These are phyloP conservation scores for Neodiprion fabricii DNA, from an alignment of 1,140 invertebrate species.

Conservation along the genomic window DNA sequence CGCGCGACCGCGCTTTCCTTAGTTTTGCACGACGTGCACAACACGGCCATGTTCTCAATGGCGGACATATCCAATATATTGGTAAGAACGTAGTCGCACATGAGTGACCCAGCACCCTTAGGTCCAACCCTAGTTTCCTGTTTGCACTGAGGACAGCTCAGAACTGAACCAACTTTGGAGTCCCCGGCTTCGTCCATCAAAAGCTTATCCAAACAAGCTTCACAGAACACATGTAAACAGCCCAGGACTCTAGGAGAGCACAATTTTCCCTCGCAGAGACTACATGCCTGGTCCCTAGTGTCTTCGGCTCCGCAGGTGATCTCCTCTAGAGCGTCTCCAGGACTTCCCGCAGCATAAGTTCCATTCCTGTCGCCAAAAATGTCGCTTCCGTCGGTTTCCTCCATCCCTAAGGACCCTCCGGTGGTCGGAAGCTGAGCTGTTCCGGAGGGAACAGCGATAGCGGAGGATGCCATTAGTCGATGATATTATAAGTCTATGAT, in stretches of 20 bases:
- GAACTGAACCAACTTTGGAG: conserved; percentile 61
- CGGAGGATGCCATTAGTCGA: conserved; percentile 37
- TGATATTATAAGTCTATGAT: conserved; percentile 29
- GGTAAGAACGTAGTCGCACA: conserved; percentile 82
- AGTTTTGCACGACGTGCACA: conserved; percentile 88
- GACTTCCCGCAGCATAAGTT: conserved; percentile 22
- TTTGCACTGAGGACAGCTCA: conserved; percentile 81
- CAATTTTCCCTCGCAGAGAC: conserved; percentile 71
- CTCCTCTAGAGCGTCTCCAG: conserved; percentile 46
- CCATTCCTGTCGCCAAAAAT: conserved; percentile 28
- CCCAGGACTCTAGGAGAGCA: conserved; percentile 83
- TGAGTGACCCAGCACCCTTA: conserved; percentile 77
- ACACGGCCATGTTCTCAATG: conserved; percentile 76
- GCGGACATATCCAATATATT: conserved; percentile 86
- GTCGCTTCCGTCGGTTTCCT: conserved; percentile 35
- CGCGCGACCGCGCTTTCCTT: conserved; percentile 90
- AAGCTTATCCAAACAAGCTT: conserved; percentile 84
- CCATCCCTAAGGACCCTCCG: conserved; percentile 22
- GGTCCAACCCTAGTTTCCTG: conserved; percentile 79
- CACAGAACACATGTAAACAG: conserved; percentile 94
- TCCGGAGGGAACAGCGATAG: conserved; percentile 38
- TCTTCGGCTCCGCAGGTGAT: conserved; percentile 36
- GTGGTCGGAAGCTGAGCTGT: conserved; percentile 28
- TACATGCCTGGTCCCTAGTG: conserved; percentile 45
- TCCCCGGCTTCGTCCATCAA: conserved; percentile 74